phyloP scores from a whole-genome alignment of 2,888 invertebrate species.

The Blomia tropicalis region DNA sequence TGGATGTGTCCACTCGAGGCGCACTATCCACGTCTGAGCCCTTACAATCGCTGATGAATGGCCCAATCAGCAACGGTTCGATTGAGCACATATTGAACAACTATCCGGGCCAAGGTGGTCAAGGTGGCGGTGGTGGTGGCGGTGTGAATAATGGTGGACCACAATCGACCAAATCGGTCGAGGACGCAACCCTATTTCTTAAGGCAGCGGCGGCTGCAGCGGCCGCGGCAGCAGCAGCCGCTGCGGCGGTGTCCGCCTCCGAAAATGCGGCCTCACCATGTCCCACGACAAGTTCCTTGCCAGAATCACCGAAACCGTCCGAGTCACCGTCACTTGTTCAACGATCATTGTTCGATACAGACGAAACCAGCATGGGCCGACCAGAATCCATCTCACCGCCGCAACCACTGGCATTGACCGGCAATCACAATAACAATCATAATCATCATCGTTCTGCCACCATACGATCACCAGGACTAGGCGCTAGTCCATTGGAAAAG shows the following conservation, averaged over 20 bases:
- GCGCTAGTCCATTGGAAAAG: conserved; percentile 5
- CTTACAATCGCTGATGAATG: conserved; percentile 5
- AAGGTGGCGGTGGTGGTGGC: background rate
- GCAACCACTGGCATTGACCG: conserved; percentile 7
- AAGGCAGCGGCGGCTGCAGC: conserved; percentile 10
- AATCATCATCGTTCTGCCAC: background rate
- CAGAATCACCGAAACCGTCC: conserved; percentile 9
- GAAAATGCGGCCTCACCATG: conserved; percentile 16
- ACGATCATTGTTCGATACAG: background rate
- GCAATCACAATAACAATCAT: background rate
- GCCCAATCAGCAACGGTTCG: conserved; percentile 7
- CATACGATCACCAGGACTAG: background rate
- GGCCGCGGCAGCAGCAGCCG: conserved; percentile 8
- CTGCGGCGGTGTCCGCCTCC: conserved; percentile 16
- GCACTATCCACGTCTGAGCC: conserved; percentile 15
- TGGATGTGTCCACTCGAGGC: conserved; percentile 16
- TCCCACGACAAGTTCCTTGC: conserved; percentile 17
- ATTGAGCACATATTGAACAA: conserved; percentile 12
- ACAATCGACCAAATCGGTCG: conserved; percentile 8
- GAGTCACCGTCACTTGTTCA: conserved; percentile 2
- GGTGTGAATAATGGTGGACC: too few species aligned
- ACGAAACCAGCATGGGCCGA: conserved; percentile 7
- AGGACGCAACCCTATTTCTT: conserved; percentile 16
- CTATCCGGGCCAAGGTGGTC: background rate
- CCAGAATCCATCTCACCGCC: conserved; percentile 12